Conservation (phyloP, 2,113 vertebrate genomes). For the Taurulus bubalis region DNA sequence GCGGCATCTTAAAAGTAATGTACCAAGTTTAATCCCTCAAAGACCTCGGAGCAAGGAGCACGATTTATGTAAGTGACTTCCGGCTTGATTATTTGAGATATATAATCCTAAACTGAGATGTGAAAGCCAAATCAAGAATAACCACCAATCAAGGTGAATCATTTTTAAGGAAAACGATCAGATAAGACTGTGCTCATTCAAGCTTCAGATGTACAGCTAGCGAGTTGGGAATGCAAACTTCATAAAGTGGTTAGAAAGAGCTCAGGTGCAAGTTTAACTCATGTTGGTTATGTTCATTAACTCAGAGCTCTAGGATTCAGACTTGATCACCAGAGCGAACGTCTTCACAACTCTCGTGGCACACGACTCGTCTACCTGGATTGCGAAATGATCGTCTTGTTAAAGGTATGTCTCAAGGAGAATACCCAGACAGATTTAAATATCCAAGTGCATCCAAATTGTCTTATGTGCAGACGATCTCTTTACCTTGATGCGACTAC, state of each 20-base stretch:
- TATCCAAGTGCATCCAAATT: background rate
- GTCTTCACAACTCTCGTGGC: background rate
- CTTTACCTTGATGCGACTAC: background rate
- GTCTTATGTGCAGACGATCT: background rate
- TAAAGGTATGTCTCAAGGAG: background rate
- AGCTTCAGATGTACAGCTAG: background rate
- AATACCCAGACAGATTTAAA: background rate
- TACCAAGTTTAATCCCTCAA: conserved; percentile 28
- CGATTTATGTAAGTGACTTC: conserved; percentile 36
- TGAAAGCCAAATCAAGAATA: conserved; percentile 21
- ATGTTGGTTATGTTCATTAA: conserved; percentile 9
- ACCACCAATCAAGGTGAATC: background rate
- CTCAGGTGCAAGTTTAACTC: conserved; percentile 2
- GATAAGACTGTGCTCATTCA: background rate
- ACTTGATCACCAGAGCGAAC: conserved; percentile 11
- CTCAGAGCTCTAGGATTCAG: conserved; percentile 7
- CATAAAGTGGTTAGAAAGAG: background rate
- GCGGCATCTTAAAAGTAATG: conserved; percentile 7
- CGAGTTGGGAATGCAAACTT: background rate
- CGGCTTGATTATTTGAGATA: conserved; percentile 19
- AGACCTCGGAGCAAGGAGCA: conserved; percentile 35
- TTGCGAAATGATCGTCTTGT: background rate
- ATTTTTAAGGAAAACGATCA: background rate
- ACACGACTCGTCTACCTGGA: conserved; percentile 3
- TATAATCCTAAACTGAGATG: conserved; percentile 23